A percentile compares a stretch with the other conserved stretches of the same genome.
These are phyloP conservation scores for Spheniscus humboldti DNA, from an alignment of 2,797 vertebrate genomes.

Conservation along the genomic window DNA sequence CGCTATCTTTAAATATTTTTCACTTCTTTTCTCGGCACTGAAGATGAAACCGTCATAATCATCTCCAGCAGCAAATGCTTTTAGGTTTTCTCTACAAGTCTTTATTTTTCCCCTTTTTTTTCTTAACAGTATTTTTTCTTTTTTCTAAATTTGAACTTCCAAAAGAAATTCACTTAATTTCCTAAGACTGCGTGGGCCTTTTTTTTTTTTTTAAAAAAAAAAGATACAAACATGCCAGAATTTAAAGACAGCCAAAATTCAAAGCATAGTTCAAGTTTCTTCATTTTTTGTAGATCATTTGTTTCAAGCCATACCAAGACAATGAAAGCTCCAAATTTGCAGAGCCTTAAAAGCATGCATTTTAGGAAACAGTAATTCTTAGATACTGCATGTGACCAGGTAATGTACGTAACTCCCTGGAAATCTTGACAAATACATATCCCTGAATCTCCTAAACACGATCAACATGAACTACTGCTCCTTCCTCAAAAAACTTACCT, in stretches of 20 bases:
- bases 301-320: not conserved
- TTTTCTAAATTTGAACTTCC: not conserved
- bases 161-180: not conserved
- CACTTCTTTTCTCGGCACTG: not conserved
- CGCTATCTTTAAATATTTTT: conserved; percentile 17
- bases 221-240: not conserved
- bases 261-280: not conserved
- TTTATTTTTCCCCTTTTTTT: not conserved
- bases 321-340: not conserved
- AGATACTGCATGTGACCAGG: not conserved
- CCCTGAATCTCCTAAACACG: not conserved
- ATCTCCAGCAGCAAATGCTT: not conserved
- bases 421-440: not conserved
- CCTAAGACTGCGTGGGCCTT: not conserved
- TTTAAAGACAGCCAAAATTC: not conserved
- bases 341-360: not conserved
- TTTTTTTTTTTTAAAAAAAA: no score
- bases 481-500: not conserved
- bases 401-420: not conserved
- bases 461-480: not conserved
- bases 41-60: not conserved
- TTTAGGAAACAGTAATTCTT: not conserved
- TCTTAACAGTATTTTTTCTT: not conserved
- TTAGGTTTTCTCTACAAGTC: not conserved
- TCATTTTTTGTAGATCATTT: not conserved